Percentiles rank a stretch among this genome's conserved stretches.
Evolutionary conservation across 2,113 vertebrate species (phyloP).

Genomic region (Uria lomvia): DNA sequence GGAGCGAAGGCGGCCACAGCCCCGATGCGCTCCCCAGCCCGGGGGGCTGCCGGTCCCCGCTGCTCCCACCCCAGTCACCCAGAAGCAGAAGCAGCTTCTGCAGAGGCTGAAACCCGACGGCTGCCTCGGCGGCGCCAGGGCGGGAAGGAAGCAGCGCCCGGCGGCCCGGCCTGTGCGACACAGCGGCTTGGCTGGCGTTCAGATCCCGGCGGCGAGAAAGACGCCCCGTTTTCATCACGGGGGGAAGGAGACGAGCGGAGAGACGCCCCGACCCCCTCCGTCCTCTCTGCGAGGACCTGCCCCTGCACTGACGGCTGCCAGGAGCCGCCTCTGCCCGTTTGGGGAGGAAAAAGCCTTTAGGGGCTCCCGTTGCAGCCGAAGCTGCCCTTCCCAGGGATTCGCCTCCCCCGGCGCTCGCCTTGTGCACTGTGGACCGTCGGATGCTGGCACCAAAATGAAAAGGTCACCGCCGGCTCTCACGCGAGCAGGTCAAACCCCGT

Average conservation of each 20-base stretch:
- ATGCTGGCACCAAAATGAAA: fast-evolving
- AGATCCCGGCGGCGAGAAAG: background rate
- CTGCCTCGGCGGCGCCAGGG: background rate
- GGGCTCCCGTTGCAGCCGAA: background rate
- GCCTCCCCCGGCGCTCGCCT: background rate
- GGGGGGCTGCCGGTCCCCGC: background rate
- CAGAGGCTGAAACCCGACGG: background rate
- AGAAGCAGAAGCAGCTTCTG: background rate
- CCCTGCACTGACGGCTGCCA: fast-evolving
- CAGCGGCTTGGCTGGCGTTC: background rate
- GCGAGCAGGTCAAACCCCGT: background rate
- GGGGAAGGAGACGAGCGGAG: background rate
- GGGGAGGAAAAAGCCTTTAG: background rate
- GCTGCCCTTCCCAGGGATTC: background rate
- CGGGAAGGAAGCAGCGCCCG: background rate
- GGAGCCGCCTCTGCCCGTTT: background rate
- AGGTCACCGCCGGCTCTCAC: background rate
- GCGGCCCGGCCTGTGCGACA: background rate
- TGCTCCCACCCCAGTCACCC: background rate
- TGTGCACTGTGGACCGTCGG: fast-evolving
- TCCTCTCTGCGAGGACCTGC: fast-evolving
- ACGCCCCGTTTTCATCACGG: fast-evolving
- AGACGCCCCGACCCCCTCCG: background rate
- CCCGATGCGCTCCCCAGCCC: background rate
- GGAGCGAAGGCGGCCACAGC: background rate